Percentiles rank a stretch among this genome's conserved stretches.
phyloP scores from a whole-genome alignment of 2,888 invertebrate genomes.

The Stenoptilia bipunctidactyla region DNA sequence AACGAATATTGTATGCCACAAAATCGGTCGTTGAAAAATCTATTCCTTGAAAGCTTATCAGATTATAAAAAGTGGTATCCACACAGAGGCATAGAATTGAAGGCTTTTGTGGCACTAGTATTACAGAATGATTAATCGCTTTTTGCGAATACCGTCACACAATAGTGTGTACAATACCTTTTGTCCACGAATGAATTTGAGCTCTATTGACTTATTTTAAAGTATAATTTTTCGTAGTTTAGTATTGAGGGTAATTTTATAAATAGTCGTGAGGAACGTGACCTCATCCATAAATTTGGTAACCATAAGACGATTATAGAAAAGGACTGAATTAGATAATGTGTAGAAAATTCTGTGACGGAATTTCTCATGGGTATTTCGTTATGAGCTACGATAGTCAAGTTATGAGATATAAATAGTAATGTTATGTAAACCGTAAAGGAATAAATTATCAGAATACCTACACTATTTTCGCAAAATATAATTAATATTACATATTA shows the following conservation, averaged over 20 bases:
- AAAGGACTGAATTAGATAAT: too few species aligned
- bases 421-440: too few species aligned
- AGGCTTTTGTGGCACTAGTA: constrained; percentile 5
- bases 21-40: too few species aligned
- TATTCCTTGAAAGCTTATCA: neutral
- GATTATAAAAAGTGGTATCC: neutral
- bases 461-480: too few species aligned
- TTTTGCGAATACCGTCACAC: constrained; percentile 21
- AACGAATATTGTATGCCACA: too few species aligned
- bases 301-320: constrained; percentile 25
- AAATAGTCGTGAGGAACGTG: constrained; percentile 34
- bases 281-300: constrained; percentile 47
- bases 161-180: neutral
- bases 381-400: too few species aligned
- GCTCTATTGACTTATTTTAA: neutral
- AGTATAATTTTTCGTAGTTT: neutral
- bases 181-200: too few species aligned
- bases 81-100: neutral
- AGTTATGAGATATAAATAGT: too few species aligned
- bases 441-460: too few species aligned
- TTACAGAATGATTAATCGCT: constrained; percentile 33
- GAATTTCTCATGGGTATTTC: too few species aligned
- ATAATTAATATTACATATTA: too few species aligned
- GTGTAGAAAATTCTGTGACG: too few species aligned
- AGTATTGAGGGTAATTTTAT: neutral